A percentile compares a stretch with the other conserved stretches of the same genome.
Evolutionary conservation across 2,888 invertebrate species (phyloP).

Genomic region (Abrostola triplasia): DNA sequence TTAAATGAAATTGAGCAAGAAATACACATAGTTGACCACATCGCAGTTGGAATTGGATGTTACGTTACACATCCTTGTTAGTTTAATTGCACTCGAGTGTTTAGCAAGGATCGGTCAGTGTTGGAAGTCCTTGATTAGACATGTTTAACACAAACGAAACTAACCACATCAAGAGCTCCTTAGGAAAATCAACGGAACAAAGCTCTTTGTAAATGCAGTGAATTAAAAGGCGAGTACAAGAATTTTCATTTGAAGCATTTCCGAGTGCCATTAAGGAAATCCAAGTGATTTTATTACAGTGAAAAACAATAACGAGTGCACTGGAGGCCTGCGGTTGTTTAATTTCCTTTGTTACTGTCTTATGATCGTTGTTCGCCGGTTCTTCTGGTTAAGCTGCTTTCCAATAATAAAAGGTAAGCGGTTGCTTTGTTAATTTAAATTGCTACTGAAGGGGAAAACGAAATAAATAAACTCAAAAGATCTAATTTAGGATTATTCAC

Average conservation of each 20-base stretch:
- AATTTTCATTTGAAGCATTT: conserved; percentile 23
- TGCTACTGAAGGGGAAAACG: too few relatives aligned
- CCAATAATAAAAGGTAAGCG: conserved; percentile 15
- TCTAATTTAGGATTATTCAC: too few relatives aligned
- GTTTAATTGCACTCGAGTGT: not conserved
- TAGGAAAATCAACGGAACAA: not conserved
- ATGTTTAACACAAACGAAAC: not conserved
- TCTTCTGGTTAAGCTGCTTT: conserved; percentile 42
- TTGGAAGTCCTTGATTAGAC: not conserved
- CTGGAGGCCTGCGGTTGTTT: conserved; percentile 40
- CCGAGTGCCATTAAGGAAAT: conserved; percentile 54
- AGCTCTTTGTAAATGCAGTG: not conserved
- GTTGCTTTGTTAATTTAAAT: conserved; percentile 22
- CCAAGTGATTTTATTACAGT: conserved; percentile 52
- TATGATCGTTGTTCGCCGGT: conserved; percentile 44
- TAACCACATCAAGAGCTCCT: not conserved
- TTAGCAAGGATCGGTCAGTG: not conserved
- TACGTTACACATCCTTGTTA: not conserved
- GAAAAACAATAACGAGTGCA: conserved; percentile 43
- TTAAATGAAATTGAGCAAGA: too few relatives aligned
- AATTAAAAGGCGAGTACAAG: not conserved
- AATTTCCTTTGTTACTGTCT: conserved; percentile 56
- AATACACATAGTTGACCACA: not conserved
- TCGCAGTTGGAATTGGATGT: not conserved
- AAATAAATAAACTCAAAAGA: too few relatives aligned